Evolutionary conservation across 2,113 vertebrate species (phyloP), one percentile per base, ranked within the genome.

Genomic region (Steatornis caripensis): DNA sequence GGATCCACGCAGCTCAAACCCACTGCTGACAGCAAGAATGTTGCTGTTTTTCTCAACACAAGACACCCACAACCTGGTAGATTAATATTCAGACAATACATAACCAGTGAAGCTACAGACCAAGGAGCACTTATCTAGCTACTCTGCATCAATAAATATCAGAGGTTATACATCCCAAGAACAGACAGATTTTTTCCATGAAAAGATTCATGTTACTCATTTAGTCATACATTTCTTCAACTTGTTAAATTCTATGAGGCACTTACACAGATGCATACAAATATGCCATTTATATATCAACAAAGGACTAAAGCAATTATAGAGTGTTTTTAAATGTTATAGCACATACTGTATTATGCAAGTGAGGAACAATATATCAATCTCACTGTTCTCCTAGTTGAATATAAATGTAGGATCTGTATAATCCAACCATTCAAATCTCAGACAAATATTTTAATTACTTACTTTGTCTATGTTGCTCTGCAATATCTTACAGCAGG

Each of bases 321-420:
- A 53, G 68, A 89, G 46, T 66, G 57, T 68, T 95, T 91, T 92
- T 51, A 69, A 71, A 79, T 81, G 65, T 72, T 93, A 64, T 11
- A 39, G 51, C 53, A 84, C 60, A 83, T 78, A 72, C 24, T 70
- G 41, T 71, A 84, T 93, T 93, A 79, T 76, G 57, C 48, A 90
- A 91, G 82, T 62, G 46, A 96, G 58, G 65, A 95, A 83, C 80
- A 95, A 93, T 93, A 54, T 64, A 97, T 69, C 84, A 95, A 71
- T 84, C 92, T 91, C 70, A 55, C 61, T 83, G n/a, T 83, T 87
- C 69, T 82, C 18, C 61, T 69, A 26, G 61, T 11, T 89, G 92
- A 95, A 94, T 91, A 77, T 41, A 89, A 93, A 89, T 61, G 32
- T 27, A 87, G 2, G 64, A 91, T 60, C 36, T 89, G 60, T 58